Evolutionary conservation across 2,888 invertebrate species (phyloP), one percentile per base, ranked within the genome.

Genomic region (Caenorhabditis wallacei): DNA sequence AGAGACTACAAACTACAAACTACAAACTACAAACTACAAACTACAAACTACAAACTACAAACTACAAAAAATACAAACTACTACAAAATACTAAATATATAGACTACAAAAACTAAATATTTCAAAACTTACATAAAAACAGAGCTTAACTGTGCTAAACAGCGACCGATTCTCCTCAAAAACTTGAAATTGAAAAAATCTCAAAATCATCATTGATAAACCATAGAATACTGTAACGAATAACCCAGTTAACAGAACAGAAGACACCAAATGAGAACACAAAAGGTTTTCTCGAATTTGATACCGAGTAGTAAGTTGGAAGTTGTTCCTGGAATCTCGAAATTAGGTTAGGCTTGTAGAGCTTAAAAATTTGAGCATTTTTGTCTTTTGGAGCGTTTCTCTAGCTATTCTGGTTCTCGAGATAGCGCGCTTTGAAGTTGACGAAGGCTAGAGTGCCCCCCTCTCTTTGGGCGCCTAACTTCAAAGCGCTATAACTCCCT

Each of bases 281-380:
- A 51, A 26, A 13, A 72, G 54, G 18, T 72, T 72, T 24, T 72
- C 72, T 2, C 51, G 40, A 13, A 72, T 72, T 61, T 72, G 72
- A 16, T 71, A 71, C 20, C 71, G 48, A 51, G 71, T 51, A 3
- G 61, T 59, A 3, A 71, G 71, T 51, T 48, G 22, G 37, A 48
- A 48, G 37, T 61, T 48, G 22, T 51, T 48, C 0, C 71, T 71
- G 71, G 10, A 71, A 71, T 8, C n/a, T n/a, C n/a, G n/a, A n/a
- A n/a, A n/a, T n/a, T n/a, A n/a, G 26, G 11, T 0, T 13, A 26
- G 46, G 11, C 3, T 26, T 48, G 13, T 8, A 40, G 22, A 40
- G 10, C 59, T 11, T 11, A 63, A 20, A n/a, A 7, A 11, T 43
- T 43, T 43, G 43, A 43, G 35, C 35, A 35, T 35, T 16, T 13